Percentiles rank a stretch among this genome's conserved stretches.
phyloP scores from a whole-genome alignment of 2,113 vertebrate species.

The Rhabdornis inornatus region DNA sequence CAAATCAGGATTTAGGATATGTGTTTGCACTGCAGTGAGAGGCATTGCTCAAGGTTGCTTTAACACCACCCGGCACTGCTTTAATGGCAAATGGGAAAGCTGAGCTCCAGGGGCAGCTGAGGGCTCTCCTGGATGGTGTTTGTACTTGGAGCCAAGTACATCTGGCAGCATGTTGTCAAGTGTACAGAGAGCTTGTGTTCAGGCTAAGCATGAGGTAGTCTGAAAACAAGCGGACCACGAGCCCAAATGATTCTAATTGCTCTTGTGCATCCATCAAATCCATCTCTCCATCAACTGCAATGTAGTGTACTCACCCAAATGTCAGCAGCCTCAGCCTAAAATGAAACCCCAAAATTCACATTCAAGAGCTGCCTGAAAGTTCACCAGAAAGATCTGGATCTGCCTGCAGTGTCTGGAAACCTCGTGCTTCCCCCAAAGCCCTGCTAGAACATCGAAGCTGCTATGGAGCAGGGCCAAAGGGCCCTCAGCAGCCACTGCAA shows the following conservation, averaged over 20 bases:
- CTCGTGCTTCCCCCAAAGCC: neutral
- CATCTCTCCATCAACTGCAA: neutral
- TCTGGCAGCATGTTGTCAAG: neutral
- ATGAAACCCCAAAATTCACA: neutral
- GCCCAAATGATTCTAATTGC: neutral
- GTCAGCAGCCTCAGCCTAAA: neutral
- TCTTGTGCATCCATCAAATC: neutral
- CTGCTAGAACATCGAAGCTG: fast-evolving
- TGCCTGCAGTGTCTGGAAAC: neutral
- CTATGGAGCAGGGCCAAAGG: neutral
- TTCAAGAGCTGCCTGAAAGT: neutral
- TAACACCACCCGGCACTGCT: neutral
- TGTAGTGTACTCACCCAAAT: neutral
- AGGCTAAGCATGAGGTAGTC: fast-evolving
- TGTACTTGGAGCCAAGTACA: neutral
- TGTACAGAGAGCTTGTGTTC: neutral
- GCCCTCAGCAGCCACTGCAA: neutral
- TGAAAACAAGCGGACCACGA: neutral
- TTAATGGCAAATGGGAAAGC: neutral
- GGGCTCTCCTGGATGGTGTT: neutral
- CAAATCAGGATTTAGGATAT: neutral
- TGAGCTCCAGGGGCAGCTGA: neutral
- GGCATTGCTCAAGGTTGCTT: neutral
- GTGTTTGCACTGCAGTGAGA: neutral
- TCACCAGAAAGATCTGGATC: neutral